Evolutionary conservation across 2,797 vertebrate genomes (phyloP).

Genomic region (Knipowitschia caucasica): DNA sequence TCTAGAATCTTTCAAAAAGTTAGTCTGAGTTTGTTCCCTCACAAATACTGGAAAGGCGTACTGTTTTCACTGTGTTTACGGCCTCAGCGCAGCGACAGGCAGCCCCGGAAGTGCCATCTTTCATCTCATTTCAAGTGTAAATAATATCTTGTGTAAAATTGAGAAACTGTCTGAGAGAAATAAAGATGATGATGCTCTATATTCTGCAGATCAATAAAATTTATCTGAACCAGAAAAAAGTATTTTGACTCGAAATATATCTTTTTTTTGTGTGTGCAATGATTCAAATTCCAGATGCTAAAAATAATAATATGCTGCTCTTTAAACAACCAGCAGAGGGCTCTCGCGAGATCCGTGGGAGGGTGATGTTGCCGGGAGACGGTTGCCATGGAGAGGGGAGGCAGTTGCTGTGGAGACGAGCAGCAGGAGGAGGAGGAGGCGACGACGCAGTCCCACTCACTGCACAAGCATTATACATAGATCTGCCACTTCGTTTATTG

Average conservation of each 20-base stretch:
- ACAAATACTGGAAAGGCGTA: background rate
- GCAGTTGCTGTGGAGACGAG: constrained; percentile 6
- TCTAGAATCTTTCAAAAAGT: too few species aligned
- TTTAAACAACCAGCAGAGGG: background rate
- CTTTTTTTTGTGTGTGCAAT: background rate
- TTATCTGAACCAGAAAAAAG: constrained; percentile 2
- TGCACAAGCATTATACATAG: constrained; percentile 1
- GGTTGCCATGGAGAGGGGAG: constrained; percentile 3
- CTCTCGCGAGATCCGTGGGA: background rate
- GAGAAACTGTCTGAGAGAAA: constrained; percentile 7
- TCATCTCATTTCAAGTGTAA: constrained; percentile 4
- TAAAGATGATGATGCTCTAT: constrained; percentile 8
- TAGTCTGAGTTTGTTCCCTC: constrained; percentile 3
- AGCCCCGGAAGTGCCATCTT: constrained; percentile 1
- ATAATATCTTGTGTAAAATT: constrained; percentile 12
- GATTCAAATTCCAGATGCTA: background rate
- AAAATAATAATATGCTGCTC: background rate
- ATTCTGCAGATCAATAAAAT: constrained; percentile 11
- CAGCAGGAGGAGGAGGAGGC: constrained; percentile 11
- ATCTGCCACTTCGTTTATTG: background rate
- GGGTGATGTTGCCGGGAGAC: constrained; percentile 5
- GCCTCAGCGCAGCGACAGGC: background rate
- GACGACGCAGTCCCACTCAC: constrained; percentile 9
- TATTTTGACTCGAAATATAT: background rate
- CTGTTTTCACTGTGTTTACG: constrained; percentile 6